phyloP scores from a whole-genome alignment of 2,113 vertebrate species.

The Eulacestoma nigropectus region DNA sequence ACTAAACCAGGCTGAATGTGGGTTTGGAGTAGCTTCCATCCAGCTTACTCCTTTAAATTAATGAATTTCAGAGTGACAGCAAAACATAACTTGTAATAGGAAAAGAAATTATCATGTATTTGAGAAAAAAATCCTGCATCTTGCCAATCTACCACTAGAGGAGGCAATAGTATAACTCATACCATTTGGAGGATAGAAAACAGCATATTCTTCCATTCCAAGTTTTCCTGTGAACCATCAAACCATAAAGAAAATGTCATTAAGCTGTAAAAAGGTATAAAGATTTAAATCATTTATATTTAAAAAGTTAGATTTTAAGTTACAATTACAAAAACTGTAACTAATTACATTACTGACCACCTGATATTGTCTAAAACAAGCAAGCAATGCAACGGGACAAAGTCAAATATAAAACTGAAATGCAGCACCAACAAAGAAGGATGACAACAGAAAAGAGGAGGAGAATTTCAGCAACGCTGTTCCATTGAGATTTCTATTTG shows the following conservation, averaged over 20 bases:
- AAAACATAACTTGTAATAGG: background rate
- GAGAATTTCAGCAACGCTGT: background rate
- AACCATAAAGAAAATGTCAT: background rate
- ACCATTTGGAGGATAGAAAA: conserved; percentile 98
- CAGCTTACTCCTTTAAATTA: background rate
- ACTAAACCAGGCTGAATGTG: background rate
- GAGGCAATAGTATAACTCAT: conserved; percentile 67
- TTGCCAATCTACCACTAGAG: conserved; percentile 68
- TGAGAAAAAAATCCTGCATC: background rate
- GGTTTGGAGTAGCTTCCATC: background rate
- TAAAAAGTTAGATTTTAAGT: background rate
- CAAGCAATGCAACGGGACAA: background rate
- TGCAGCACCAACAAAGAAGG: background rate
- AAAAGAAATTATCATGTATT: background rate
- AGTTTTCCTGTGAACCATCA: conserved; percentile 78
- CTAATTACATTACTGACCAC: background rate
- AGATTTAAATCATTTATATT: background rate
- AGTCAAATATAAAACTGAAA: background rate
- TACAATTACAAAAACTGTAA: background rate
- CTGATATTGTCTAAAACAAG: background rate
- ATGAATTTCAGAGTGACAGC: background rate
- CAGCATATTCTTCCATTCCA: conserved; percentile 83
- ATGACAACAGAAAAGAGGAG: background rate
- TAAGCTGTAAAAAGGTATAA: background rate
- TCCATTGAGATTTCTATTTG: background rate